Base-by-base conservation (phyloP, 1,140 invertebrate genomes). In the Euglossa dilemma region DNA sequence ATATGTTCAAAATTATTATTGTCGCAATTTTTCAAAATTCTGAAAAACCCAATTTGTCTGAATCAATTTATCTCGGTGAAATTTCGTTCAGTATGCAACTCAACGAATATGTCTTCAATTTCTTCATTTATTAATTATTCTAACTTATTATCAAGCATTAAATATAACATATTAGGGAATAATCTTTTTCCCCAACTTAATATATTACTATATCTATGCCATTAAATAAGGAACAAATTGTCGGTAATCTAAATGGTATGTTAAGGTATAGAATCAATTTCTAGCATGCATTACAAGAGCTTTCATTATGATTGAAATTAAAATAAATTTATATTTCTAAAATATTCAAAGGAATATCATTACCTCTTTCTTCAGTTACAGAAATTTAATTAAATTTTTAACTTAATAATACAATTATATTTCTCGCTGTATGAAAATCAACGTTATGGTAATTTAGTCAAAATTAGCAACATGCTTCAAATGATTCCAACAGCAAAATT, bases 191-290 rank as follows among this genome's bases (percentile, higher is more conserved):
- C n/a, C n/a, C n/a, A n/a, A n/a, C n/a, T n/a, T n/a, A n/a, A n/a
- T n/a, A 36, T 4, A 36, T 36, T 20, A 66, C 36, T 16, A 16
- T 23, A 47, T 18, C 18, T 16, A 47, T 25, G 23, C 66, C 11
- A 45, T 69, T 69, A 69, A 69, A 69, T 69, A 43, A 25, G 43
- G 66, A 69, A 69, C 23, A 69, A 45, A 69, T 69, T 45, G 45
- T 69, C 66, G n/a, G 66, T 69, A 69, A 69, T 45, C 66, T 23
- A 45, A 47, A 69, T 47, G 18, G 43, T 45, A 45, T 43, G 66
- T 69, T 47, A 69, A 43, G 36, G 66, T 45, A n/a, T 69, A 25
- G 66, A 69, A 45, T 69, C 43, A 69, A 69, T 69, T 69, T 23
- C 43, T 6, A n/a, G 66, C 20, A 69, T 47, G 23, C 66, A 43